Evolutionary conservation across 2,113 vertebrate genomes (phyloP), one percentile per base, ranked within the genome.

Genomic region (Tychaedon coryphoeus): DNA sequence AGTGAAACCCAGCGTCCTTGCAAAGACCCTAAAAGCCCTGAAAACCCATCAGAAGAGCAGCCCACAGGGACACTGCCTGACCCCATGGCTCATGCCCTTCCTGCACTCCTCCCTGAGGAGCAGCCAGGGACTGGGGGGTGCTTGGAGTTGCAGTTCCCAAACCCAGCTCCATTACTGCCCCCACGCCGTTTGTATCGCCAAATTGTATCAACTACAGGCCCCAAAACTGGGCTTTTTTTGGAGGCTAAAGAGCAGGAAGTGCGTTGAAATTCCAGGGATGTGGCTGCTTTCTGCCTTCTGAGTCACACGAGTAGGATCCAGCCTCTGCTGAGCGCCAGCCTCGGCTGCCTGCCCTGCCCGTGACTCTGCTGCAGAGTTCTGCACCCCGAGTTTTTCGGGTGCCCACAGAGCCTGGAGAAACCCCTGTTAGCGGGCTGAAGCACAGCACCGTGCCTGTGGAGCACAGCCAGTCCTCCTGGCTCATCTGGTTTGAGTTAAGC

Each of bases 171-270:
- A 7, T 28, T 11, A 1, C 45, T 45, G 70, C 61, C 56, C 34
- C 5, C 3, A 0, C 2, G 4, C 10, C 6, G 2, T 54, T 67
- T 54, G 51, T 22, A 19, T 2, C 3, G 20, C 0, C 0, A 6
- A 34, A 51, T 23, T n/a, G 18, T 23, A 53, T 64, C 38, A n/a
- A 8, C 33, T 31, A 36, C 42, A 67, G 33, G 43, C 34, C 13
- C 29, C 23, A 53, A 5, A 4, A 0, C 50, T 18, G 2, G 69
- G 54, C 31, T 48, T 53, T 50, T 84, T 83, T 31, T 48, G 26
- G 50, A 65, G 17, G 7, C 57, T 81, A 12, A 34, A 62, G 45
- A 34, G 34, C 33, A 14, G 36, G 24, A 56, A 80, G 6, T 28
- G 38, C 4, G 0, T 62, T 78, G 85, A 28, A 62, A 87, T 81